Conservation (phyloP, 2,113 vertebrate species). For the Rallus limicola region DNA sequence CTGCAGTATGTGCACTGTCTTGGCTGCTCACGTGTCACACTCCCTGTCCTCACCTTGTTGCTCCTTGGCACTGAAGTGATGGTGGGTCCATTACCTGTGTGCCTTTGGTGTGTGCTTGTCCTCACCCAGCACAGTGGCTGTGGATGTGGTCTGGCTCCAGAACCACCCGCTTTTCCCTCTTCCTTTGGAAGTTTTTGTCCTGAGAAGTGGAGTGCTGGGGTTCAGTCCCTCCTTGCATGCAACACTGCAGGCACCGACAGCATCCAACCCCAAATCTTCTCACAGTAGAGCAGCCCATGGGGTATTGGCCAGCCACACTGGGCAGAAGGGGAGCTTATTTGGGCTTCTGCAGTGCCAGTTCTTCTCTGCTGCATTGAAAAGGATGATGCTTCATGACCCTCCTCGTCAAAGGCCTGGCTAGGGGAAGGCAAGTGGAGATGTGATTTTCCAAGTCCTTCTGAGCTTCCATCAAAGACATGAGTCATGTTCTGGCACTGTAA, state of each 20-base stretch:
- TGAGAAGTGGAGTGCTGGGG: background rate
- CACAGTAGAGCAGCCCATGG: background rate
- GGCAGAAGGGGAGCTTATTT: background rate
- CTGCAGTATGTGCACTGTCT: accelerated
- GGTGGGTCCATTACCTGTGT: background rate
- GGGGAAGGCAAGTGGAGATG: background rate
- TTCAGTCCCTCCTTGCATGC: background rate
- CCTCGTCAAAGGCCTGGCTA: background rate
- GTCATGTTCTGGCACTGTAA: background rate
- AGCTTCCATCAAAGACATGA: background rate
- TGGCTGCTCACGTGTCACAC: background rate
- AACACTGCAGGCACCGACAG: background rate
- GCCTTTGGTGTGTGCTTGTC: background rate
- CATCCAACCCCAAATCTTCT: background rate
- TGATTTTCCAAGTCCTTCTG: background rate
- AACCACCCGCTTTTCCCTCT: background rate
- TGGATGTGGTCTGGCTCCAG: background rate
- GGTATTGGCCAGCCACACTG: background rate
- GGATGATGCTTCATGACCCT: background rate
- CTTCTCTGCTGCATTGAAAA: background rate
- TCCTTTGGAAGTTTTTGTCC: background rate
- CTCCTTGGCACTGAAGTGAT: background rate
- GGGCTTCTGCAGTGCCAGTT: background rate
- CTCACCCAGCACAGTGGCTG: background rate
- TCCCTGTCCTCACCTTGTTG: background rate